phyloP scores from a whole-genome alignment of 2,888 invertebrate species.

The Chloroclysta siterata region DNA sequence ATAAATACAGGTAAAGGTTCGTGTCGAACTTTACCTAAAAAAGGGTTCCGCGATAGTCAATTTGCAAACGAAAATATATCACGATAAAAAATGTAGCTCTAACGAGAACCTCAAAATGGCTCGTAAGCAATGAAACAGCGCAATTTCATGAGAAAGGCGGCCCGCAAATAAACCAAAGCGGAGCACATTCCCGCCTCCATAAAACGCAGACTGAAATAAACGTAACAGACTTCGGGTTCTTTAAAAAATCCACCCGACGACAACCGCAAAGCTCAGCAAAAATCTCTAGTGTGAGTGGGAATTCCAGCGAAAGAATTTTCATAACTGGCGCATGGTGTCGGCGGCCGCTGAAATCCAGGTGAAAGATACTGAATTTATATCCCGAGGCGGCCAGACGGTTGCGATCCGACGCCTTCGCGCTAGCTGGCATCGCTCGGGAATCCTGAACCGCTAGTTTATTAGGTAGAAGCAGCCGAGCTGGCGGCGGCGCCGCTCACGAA shows the following conservation, averaged over 20 bases:
- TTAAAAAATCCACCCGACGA: constrained; percentile 76
- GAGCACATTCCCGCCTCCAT: constrained; percentile 80
- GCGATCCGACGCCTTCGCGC: constrained; percentile 50
- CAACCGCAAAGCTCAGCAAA: constrained; percentile 80
- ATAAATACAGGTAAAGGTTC: neutral
- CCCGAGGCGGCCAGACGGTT: constrained; percentile 63
- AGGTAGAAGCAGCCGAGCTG: constrained; percentile 51
- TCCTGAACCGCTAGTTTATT: constrained; percentile 64
- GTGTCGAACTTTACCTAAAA: constrained; percentile 42
- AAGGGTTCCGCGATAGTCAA: constrained; percentile 60
- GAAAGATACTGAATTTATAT: constrained; percentile 73
- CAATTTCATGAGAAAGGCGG: constrained; percentile 81
- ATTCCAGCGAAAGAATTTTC: constrained; percentile 82
- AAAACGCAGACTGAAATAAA: constrained; percentile 81
- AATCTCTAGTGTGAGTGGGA: constrained; percentile 79
- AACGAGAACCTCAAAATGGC: constrained; percentile 79
- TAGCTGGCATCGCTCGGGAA: constrained; percentile 50
- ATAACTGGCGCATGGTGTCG: constrained; percentile 72
- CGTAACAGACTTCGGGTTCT: constrained; percentile 75
- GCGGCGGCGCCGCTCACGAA: constrained; percentile 53
- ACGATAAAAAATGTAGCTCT: constrained; percentile 74
- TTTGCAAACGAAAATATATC: constrained; percentile 69
- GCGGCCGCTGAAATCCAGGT: constrained; percentile 67
- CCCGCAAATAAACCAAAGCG: constrained; percentile 81
- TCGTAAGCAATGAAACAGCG: constrained; percentile 82